Evolutionary conservation across 2,888 invertebrate genomes (phyloP).

Genomic region (Petrophora chlorosata): DNA sequence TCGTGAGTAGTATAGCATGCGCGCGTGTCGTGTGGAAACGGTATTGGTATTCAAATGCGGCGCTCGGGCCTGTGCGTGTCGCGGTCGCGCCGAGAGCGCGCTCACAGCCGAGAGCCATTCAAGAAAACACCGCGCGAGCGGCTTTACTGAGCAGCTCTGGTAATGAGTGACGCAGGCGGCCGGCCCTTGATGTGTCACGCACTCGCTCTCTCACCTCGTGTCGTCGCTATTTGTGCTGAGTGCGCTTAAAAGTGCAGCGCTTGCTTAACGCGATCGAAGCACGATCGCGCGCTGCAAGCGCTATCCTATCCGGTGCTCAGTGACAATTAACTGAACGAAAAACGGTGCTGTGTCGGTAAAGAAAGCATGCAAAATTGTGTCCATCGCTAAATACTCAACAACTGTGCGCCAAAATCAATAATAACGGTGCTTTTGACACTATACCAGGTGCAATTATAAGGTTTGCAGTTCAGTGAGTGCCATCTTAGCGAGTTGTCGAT

Average conservation of each 20-base stretch:
- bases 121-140: constrained; percentile 8
- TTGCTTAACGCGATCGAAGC: constrained; percentile 56
- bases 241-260: constrained; percentile 78
- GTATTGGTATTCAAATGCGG: constrained; percentile 90
- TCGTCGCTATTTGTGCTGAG: constrained; percentile 79
- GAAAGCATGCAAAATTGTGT: constrained; percentile 84
- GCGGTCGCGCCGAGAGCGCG: constrained; percentile 46
- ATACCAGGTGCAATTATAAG: constrained; percentile 79
- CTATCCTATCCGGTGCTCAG: constrained; percentile 80
- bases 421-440: constrained; percentile 83
- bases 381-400: constrained; percentile 83
- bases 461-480: constrained; percentile 84
- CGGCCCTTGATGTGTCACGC: constrained; percentile 58
- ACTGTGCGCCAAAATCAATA: constrained; percentile 83
- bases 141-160: constrained; percentile 5
- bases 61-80: constrained; percentile 79
- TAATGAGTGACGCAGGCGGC: constrained; percentile 21
- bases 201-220: constrained; percentile 83
- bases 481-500: constrained; percentile 68
- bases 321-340: constrained; percentile 79
- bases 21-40: constrained; percentile 82
- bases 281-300: constrained; percentile 55
- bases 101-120: constrained; percentile 16
- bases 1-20: constrained; percentile 78
- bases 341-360: constrained; percentile 81